Base-by-base conservation (phyloP, 1,140 invertebrate genomes). In the Drosophila seguyi region DNA sequence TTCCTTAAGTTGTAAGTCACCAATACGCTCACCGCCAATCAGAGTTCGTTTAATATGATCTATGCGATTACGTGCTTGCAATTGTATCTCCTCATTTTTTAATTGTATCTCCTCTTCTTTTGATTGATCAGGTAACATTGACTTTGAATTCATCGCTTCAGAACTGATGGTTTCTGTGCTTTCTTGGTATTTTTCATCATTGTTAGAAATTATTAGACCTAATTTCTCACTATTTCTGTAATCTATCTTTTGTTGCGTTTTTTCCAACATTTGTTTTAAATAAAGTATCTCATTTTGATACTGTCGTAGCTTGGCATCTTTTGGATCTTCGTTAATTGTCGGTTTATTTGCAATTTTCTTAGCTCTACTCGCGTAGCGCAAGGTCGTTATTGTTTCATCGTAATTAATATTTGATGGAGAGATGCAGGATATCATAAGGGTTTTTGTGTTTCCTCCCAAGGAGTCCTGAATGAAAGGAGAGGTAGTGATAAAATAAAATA, bases 291-390 rank as follows among this genome's bases (percentile, higher is more conserved):
- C 97, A 76, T 97, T 94, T 90, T 98, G 97, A 91, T 98, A 99
- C 88, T 98, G 95, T 27, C 97, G 93, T 0, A 99, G 93, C 75
- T 98, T 94, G 6, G 97, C 96, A 86, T 99, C 98, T 93, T 99
- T 99, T 0, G 98, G 98, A 93, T 99, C 95, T 93, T 99, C 98
- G 93, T 99, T 99, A 11, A 99, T 96, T 85, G 95, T 95, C 0
- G 98, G 98, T 82, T 98, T 97, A 92, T 99, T 99, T 83, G 97
- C 95, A 61, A 99, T 99, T 87, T 98, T 98, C 92, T 99, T 98
- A 6, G 98, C 98, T 75, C 98, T 94, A 77, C 98, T 97, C 0
- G 98, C 98, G 92, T 97, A 98, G 61, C 97, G 94, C 6, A 99
- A 92, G 0, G 98, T 99, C 14, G 96, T 97, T 10, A 99, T 90